Evolutionary conservation across 2,113 vertebrate genomes (phyloP), one percentile per base, ranked within the genome.

Genomic region (Oreochromis tanganicae): DNA sequence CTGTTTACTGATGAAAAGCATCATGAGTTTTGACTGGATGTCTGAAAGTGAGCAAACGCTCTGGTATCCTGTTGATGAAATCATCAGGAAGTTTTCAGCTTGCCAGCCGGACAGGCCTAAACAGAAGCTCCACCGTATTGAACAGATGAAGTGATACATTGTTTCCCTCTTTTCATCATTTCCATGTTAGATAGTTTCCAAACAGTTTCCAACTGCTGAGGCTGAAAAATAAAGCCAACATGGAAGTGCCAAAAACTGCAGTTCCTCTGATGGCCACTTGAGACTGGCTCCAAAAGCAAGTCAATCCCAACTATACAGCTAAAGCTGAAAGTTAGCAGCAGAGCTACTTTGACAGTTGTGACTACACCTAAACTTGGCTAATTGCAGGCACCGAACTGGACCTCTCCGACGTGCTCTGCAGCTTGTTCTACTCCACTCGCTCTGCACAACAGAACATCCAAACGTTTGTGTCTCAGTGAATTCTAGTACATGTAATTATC

Each of bases 311-410:
- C 12, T 6, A 13, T 48, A 46, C 5, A 3, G 16, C 5, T 68
- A 68, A 68, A n/a, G 61, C 17, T 66, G 5, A 66, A 12, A 7
- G 61, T n/a, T 38, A 12, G 34, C 9, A 0, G 19, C 19, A 41
- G 10, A 7, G 32, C 4, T 38, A 12, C 6, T 66, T 36, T 66
- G 32, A 12, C 34, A 66, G 19, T n/a, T 12, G 17, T 12, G 61
- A 38, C 16, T 66, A 12, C 32, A n/a, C 32, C 61, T 38, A 1
- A 66, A 66, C 63, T 66, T 12, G 0, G 34, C 34, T 21, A 38
- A 41, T 1, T 68, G 17, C 36, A 68, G 1, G 11, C 32, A 12
- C 59, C 0, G 9, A 66, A 0, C 61, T 66, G 17, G 32, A 36
- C 61, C 29, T 61, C 6, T 7, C 17, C 1, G 3, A 1, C 14